Evolutionary conservation across 2,797 vertebrate species (phyloP).

Genomic region (Naso thynnoides): DNA sequence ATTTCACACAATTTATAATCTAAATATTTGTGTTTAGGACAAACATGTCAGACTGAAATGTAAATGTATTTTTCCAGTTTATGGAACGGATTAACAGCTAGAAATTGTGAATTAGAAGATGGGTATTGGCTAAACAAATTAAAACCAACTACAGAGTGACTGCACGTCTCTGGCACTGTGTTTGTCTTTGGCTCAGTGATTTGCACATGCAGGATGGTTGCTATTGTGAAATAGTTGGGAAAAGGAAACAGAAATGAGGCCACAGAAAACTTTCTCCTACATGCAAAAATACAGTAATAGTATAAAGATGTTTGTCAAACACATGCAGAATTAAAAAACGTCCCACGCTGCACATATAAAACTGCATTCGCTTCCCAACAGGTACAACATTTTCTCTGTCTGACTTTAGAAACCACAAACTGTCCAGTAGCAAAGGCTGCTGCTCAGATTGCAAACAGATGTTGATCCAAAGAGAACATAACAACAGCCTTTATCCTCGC

Average conservation of each 20-base stretch:
- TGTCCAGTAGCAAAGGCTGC: slow-evolving; percentile 44
- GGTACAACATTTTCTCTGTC: slow-evolving; percentile 4
- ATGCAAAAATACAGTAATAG: slow-evolving; percentile 1
- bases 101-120: not conserved
- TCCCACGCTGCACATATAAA: slow-evolving; percentile 9
- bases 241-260: not conserved
- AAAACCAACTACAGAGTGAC: slow-evolving; percentile 8
- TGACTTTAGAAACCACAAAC: slow-evolving; percentile 11
- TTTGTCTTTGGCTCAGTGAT: slow-evolving; percentile 17
- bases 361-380: slow-evolving; percentile 7
- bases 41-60: slow-evolving; percentile 3
- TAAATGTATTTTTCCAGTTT: not conserved
- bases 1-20: not conserved
- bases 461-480: slow-evolving; percentile 47
- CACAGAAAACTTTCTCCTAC: slow-evolving; percentile 8
- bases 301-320: slow-evolving; percentile 6
- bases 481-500: slow-evolving; percentile 33
- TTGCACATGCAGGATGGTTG: not conserved
- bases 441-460: slow-evolving; percentile 67
- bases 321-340: not conserved
- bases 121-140: not conserved
- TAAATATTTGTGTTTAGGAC: not conserved
- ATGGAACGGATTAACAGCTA: not conserved
- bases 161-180: not conserved
- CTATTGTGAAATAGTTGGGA: not conserved